Base-by-base conservation (phyloP, 2,888 invertebrate species). In the Sphecodes monilicornis region DNA sequence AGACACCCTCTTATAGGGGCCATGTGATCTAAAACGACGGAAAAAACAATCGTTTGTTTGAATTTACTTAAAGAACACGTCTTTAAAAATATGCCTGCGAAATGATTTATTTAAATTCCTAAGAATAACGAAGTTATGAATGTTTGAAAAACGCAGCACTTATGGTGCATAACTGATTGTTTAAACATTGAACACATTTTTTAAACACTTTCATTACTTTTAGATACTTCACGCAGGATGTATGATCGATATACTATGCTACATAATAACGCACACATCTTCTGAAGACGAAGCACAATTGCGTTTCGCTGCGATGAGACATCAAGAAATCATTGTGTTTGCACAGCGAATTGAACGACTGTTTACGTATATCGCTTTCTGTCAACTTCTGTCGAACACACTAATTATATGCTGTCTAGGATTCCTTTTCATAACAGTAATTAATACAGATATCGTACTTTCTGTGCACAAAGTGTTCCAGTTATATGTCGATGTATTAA, bases 201-300 rank as follows among this genome's bases (percentile, higher is more conserved):
- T 39, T 39, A 39, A 39, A 39, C 6, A 39, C 8, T 8, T 8
- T 39, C 8, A 39, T 32, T 64, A 3, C 8, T 32, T 84, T 81
- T 76, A 89, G 89, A 75, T 90, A 57, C 89, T 89, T 75, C 89
- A 89, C 54, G 78, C 83, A 41, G 90, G 89, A 36, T 88, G 89
- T 6, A 85, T 88, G 76, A 77, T 90, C 69, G 90, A 89, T 70
- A 84, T 89, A 46, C 84, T 89, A 41, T 84, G 89, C 29, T 75
- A 57, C 4, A 70, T 22, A 22, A 75, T 85, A 68, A 43, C 29
- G 22, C 64, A 79, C 22, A 41, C 76, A 22, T 54, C 82, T 16
- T 32, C 41, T 43, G 36, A 43, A n/a, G 43, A 39, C 13, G 43
- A 54, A 10, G 54, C 76, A 0, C 71, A 64, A 11, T 66, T 89